Conservation (phyloP, 2,113 vertebrate species). For the Athene noctua region DNA sequence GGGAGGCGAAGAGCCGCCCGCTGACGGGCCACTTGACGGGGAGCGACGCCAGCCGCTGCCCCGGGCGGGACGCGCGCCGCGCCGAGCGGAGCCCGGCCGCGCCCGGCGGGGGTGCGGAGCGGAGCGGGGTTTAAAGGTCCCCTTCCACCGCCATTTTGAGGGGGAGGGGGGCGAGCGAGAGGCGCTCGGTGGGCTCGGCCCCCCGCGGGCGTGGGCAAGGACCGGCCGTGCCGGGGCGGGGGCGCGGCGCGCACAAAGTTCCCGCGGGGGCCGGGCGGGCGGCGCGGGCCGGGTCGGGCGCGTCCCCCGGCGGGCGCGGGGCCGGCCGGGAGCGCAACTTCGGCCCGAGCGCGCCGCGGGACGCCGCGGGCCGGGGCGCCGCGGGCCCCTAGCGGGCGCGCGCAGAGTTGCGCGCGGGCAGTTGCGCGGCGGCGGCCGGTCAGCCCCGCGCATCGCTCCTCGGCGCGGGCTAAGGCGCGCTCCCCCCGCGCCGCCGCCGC, state of each 20-base stretch:
- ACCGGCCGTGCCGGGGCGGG: not conserved
- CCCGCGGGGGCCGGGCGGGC: not conserved
- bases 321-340: not conserved
- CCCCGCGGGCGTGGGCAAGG: not conserved
- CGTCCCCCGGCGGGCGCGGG: not conserved
- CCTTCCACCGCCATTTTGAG: not conserved
- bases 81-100: not conserved
- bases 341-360: not conserved
- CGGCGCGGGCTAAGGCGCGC: conserved; percentile 5
- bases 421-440: conserved; percentile 52
- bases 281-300: not conserved
- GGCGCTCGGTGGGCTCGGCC: not conserved
- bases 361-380: not conserved
- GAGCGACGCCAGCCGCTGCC: not conserved
- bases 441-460: conserved; percentile 43
- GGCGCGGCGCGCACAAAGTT: not conserved
- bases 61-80: not conserved
- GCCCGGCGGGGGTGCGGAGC: not conserved
- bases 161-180: not conserved
- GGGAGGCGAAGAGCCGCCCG: not conserved
- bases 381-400: not conserved
- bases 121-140: not conserved
- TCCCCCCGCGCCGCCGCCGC: conserved; percentile 21
- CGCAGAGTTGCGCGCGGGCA: conserved; percentile 17
- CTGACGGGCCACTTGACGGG: not conserved